Base-by-base conservation (phyloP, 2,113 vertebrate genomes). In the Sprattus sprattus region DNA sequence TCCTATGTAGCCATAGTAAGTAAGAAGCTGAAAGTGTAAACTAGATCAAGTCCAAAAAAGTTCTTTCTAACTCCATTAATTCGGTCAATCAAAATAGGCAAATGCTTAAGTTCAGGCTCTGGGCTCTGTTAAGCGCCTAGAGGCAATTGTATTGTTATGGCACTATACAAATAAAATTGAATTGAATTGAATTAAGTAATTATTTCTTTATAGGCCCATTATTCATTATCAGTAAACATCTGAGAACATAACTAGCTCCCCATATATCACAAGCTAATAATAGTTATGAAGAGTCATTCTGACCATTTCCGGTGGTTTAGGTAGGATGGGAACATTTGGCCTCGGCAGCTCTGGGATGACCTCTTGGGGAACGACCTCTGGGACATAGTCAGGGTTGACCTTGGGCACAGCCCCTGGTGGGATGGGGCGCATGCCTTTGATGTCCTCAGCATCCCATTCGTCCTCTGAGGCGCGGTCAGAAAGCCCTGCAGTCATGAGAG, bases 401-500 rank as follows among this genome's bases (percentile, higher is more conserved):
- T 92, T 95, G 0, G 95, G 95, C 0, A 95, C n/a, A 81, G 94
- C 93, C 0, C 89, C 97, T 3, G 94, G 95, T 45, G 94, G 93
- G 10, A 92, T 89, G n/a, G 94, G 91, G 52, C 95, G 95, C 71
- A 95, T 39, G 32, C 91, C 93, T 28, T 89, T 89, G 52, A 94
- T 85, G 71, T 93, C 94, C 82, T 89, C 45, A n/a, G 92, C 92
- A 82, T 87, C 81, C 93, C 92, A 94, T 82, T 91, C 92, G 57
- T 96, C 95, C 64, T 93, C 92, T 20, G 46, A 0, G 0, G 89
- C 84, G 83, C 88, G 88, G 83, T 91, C 91, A 18, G 91, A 90
- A 45, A 93, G 78, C 18, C 89, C 97, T 98, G 85, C 22, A 87
- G 9, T 32, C 64, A 71, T 13, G 11, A 71, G 64, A 32, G 64